Conservation (phyloP, 2,797 vertebrate genomes). For the Myotis pilosus region DNA sequence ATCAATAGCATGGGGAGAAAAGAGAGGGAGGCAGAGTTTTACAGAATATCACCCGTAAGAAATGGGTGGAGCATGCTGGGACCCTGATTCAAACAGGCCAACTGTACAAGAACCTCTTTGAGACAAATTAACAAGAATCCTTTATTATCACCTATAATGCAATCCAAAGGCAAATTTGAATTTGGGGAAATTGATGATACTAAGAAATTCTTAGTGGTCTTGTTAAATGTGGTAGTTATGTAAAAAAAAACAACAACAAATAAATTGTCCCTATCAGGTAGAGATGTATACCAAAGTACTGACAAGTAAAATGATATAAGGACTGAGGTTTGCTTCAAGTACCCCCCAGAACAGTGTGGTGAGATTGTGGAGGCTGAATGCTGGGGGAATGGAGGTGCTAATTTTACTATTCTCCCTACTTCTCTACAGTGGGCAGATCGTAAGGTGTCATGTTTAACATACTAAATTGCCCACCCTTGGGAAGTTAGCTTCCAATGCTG, state of each 20-base stretch:
- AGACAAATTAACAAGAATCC: slow-evolving; percentile 22
- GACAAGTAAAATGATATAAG: not conserved
- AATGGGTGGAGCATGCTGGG: not conserved
- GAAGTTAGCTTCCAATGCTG: not conserved
- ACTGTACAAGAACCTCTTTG: not conserved
- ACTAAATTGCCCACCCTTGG: slow-evolving; percentile 13
- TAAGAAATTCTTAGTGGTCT: not conserved
- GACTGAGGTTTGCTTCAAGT: not conserved
- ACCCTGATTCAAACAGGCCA: not conserved
- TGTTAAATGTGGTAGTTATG: not conserved
- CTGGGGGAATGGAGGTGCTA: not conserved
- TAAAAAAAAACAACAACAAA: not conserved
- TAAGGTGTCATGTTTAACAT: not conserved
- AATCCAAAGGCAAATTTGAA: slow-evolving; percentile 10
- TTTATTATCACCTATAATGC: not conserved
- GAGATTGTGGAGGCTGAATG: not conserved
- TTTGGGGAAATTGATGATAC: not conserved
- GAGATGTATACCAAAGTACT: not conserved
- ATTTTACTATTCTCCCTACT: not conserved
- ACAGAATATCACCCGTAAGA: not conserved
- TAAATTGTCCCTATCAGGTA: not conserved
- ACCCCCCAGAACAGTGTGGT: not conserved
- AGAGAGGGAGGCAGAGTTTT: not conserved
- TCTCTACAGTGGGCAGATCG: slow-evolving; percentile 2
- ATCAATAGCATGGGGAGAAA: not conserved